phyloP scores from a whole-genome alignment of 2,797 vertebrate genomes.

The Onychomys torridus region DNA sequence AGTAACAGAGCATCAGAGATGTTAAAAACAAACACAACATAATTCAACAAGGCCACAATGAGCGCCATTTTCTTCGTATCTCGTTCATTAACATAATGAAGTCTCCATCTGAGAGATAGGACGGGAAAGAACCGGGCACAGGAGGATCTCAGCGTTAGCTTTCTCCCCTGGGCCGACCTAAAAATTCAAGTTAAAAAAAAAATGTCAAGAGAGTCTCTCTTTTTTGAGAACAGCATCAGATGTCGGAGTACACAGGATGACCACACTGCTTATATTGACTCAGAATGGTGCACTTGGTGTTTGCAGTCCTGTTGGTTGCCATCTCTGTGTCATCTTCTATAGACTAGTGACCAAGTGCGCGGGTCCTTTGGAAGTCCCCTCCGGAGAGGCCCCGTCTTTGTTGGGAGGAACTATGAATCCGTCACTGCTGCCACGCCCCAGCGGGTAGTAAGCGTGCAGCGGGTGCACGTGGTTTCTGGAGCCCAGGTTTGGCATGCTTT shows the following conservation, averaged over 20 bases:
- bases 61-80: conserved; percentile 86
- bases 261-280: conserved; percentile 92
- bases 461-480: conserved; percentile 96
- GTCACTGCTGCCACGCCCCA: conserved; percentile 97
- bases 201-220: conserved; percentile 80
- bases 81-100: conserved; percentile 90
- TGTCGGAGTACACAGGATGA: conserved; percentile 92
- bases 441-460: conserved; percentile 98
- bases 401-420: conserved; percentile 96
- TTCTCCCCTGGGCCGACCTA: conserved; percentile 87
- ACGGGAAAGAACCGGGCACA: neutral
- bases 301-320: conserved; percentile 77
- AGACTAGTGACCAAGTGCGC: conserved; percentile 98
- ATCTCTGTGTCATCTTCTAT: conserved; percentile 91
- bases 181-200: conserved; percentile 87
- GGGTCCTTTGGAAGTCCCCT: conserved; percentile 92
- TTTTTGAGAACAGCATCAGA: conserved; percentile 86
- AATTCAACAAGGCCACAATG: conserved; percentile 88
- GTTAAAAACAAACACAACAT: conserved; percentile 87
- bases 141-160: conserved; percentile 83
- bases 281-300: conserved; percentile 88
- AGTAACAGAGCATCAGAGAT: conserved; percentile 88
- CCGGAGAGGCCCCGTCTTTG: conserved; percentile 93
- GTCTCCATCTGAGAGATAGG: conserved; percentile 85
- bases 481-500: conserved; percentile 99